These are phyloP conservation scores for Galaxea fascicularis DNA, from an alignment of 92 coral and sea anemone species.

Conservation along the genomic window DNA sequence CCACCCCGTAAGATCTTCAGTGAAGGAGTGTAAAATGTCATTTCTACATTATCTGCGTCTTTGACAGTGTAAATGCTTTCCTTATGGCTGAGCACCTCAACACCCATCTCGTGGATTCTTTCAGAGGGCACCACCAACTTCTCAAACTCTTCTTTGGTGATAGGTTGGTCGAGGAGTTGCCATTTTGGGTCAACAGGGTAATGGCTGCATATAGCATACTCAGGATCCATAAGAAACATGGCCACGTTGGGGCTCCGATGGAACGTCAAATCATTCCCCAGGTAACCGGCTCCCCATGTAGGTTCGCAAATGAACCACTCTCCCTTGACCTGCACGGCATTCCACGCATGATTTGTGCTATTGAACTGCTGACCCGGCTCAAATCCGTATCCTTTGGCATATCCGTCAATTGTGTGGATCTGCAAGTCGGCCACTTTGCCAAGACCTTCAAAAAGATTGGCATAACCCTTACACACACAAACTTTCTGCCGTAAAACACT, in stretches of 20 bases:
- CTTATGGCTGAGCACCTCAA: constrained; percentile 73
- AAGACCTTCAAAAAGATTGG: constrained; percentile 71
- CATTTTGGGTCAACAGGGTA: constrained; percentile 75
- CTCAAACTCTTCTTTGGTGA: constrained; percentile 68
- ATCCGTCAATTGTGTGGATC: constrained; percentile 54
- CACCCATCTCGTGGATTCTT: constrained; percentile 60
- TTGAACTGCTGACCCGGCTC: constrained; percentile 60
- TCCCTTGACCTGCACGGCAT: constrained; percentile 65
- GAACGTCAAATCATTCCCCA: constrained; percentile 76
- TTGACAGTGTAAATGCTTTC: constrained; percentile 53
- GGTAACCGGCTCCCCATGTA: constrained; percentile 80
- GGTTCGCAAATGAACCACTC: constrained; percentile 84
- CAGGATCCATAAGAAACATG: constrained; percentile 82
- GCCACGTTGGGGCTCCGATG: constrained; percentile 68
- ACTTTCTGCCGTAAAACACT: constrained; percentile 52
- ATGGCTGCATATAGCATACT: constrained; percentile 73
- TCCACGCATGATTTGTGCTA: constrained; percentile 78
- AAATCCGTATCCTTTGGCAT: constrained; percentile 70
- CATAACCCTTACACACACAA: constrained; percentile 75
- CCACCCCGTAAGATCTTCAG: constrained; percentile 59
- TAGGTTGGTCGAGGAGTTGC: constrained; percentile 75
- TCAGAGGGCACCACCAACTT: constrained; percentile 74
- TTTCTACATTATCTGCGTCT: constrained; percentile 61
- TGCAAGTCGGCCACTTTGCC: constrained; percentile 67
- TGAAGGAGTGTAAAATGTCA: constrained; percentile 77